Base-by-base conservation (phyloP, 2,797 vertebrate species). In the Pogonophryne albipinna region DNA sequence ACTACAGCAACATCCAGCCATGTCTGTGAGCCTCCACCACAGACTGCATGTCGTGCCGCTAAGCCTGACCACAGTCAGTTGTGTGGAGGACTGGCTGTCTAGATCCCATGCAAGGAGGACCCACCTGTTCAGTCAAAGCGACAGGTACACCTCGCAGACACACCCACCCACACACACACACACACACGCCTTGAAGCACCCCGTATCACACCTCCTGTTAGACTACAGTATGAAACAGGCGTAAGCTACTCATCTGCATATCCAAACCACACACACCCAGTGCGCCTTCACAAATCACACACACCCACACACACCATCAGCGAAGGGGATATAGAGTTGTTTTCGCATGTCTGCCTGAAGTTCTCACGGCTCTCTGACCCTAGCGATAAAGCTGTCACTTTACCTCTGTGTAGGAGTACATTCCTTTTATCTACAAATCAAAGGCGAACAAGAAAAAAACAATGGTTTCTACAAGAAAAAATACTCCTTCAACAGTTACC, bases 121-220 rank as follows among this genome's bases (percentile, higher is more conserved):
- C 77, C 87, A 89, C 87, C 79, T 87, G 87, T 85, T 84, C 72
- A 79, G 80, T 83, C 77, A 86, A 84, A 87, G 87, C 53, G 70
- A 80, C 80, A 90, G 81, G 78, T 86, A 87, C 56, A 75, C 72
- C 55, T 52, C 6, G 17, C 51, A 85, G n/a, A 75, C 68, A 73
- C 17, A 56, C 13, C 66, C 50, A 64, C 55, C 66, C 17, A 56
- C 16, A 66, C 23, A 27, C 23, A 3, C 20, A 23, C 20, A 23
- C 23, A 27, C 17, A 56, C 16, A 71, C 44, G 59, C 55, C 66
- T 76, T 79, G 16, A 67, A 74, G 47, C 46, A 75, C 74, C 61
- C 55, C 14, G 60, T 7, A 78, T 86, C 79, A 85, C 79, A 87
- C 76, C 6, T 63, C 47, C 13, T 70, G 34, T 23, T 53, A 49